Evolutionary conservation across 2,888 invertebrate genomes (phyloP).

Genomic region (Ptychoptera contaminata): DNA sequence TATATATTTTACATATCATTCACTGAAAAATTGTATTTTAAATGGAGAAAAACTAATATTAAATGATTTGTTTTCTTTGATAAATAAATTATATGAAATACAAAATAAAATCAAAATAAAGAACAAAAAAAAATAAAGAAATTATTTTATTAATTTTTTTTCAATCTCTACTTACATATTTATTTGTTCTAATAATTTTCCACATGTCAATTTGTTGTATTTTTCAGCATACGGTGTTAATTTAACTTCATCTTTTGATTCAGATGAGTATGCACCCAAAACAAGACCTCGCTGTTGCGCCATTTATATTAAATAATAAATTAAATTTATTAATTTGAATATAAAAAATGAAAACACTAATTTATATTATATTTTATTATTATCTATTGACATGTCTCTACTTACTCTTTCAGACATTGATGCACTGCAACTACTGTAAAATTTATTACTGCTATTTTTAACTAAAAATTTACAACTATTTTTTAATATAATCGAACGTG

Average conservation of each 20-base stretch:
- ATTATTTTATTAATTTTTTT: no score
- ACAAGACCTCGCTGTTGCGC: neutral
- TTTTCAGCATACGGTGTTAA: conserved; percentile 2
- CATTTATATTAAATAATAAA: no score
- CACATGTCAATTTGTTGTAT: conserved; percentile 1
- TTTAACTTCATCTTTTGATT: conserved; percentile 1
- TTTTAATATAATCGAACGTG: no score
- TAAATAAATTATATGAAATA: neutral
- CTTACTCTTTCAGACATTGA: conserved; percentile 2
- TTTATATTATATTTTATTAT: no score
- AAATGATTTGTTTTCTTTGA: neutral
- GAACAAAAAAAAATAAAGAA: neutral
- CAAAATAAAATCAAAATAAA: neutral
- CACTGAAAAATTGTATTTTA: neutral
- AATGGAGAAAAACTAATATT: neutral
- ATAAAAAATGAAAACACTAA: no score
- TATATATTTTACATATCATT: no score
- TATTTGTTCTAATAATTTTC: conserved; percentile 4
- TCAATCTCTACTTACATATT: conserved; percentile 1
- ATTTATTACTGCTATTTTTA: no score
- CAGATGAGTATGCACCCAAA: conserved; percentile 3
- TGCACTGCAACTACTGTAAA: no score
- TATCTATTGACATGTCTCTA: no score
- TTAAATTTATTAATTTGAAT: no score
- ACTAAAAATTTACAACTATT: no score